Evolutionary conservation across 1,140 invertebrate genomes (phyloP), one percentile per base, ranked within the genome.

Genomic region (Nasonia longicornis): DNA sequence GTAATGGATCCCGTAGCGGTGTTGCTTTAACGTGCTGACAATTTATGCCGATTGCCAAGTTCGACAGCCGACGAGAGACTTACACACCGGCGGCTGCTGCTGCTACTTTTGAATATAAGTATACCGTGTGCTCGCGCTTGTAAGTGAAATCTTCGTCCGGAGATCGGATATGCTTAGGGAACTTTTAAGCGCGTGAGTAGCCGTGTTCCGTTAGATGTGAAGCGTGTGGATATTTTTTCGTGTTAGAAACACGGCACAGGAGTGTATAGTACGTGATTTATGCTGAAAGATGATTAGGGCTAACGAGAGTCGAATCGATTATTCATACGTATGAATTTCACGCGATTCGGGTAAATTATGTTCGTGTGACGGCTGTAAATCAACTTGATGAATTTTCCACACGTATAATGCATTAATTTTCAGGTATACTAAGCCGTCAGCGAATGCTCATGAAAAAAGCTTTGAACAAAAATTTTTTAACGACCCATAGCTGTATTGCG

Each of bases 41-140:
- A 72, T 72, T 72, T 72, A 72, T 72, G 70, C 38, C 70, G 70
- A 72, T 72, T 45, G 70, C 70, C 38, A 72, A 22, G 69, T 70
- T 31, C 69, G 69, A 70, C 69, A 70, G 69, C 8, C 31, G 31
- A 29, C 26, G 3, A 29, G 31, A 70, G 66, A 4, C 29, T 69
- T 14, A 10, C 52, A 14, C 20, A 20, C 14, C 3, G 20, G 3
- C 20, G 3, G 52, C 31, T 35, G 38, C 38, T 42, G 38, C 38
- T 38, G 38, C 3, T 38, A 0, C 52, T 58, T 58, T 58, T 58
- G 14, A 58, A 58, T 58, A 7, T n/a, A n/a, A 16, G 52, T 58
- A 26, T 26, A 58, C 16, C 52, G 52, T n/a, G 52, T n/a, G 52
- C 26, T 26, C 26, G 26, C 16, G 48, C 48, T 1, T 16, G 45